phyloP scores from a whole-genome alignment of 2,888 invertebrate species.

The Xylocampa areola region DNA sequence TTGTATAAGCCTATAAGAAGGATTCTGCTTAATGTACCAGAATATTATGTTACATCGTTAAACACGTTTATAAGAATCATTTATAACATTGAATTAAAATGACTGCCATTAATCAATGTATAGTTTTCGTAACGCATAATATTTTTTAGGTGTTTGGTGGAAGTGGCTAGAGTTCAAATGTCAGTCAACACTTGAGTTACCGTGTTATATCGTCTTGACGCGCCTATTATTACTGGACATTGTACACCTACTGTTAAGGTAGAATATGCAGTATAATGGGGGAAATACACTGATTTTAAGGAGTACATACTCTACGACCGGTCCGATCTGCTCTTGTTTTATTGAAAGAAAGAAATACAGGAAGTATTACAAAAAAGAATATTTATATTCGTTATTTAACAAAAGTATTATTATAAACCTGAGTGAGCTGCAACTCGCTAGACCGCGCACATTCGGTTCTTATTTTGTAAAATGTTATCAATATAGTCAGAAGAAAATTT shows the following conservation, averaged over 20 bases:
- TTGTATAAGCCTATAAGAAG: not conserved
- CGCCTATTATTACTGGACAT: slow-evolving; percentile 13
- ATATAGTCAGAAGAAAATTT: slow-evolving; percentile 1
- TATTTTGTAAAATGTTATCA: not conserved
- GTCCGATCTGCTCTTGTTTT: no score
- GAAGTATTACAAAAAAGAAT: no score
- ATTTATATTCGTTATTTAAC: no score
- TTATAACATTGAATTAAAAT: slow-evolving; percentile 44
- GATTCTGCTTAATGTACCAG: not conserved
- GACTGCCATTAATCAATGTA: slow-evolving; percentile 44
- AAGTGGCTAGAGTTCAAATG: slow-evolving; percentile 50
- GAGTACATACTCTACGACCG: no score
- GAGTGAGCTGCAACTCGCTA: not conserved
- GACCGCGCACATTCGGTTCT: not conserved
- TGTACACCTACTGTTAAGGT: not conserved
- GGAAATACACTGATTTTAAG: no score
- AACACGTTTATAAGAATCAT: slow-evolving; percentile 14
- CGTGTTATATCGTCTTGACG: slow-evolving; percentile 18
- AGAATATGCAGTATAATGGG: no score
- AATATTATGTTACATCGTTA: slow-evolving; percentile 8
- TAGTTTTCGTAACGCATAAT: slow-evolving; percentile 30
- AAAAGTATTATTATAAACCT: no score
- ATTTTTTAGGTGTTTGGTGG: slow-evolving; percentile 17
- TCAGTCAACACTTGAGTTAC: slow-evolving; percentile 36
- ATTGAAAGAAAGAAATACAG: no score